Evolutionary conservation across 2,797 vertebrate genomes (phyloP), one percentile per base, ranked within the genome.

Genomic region (Silurus lanzhouensis): DNA sequence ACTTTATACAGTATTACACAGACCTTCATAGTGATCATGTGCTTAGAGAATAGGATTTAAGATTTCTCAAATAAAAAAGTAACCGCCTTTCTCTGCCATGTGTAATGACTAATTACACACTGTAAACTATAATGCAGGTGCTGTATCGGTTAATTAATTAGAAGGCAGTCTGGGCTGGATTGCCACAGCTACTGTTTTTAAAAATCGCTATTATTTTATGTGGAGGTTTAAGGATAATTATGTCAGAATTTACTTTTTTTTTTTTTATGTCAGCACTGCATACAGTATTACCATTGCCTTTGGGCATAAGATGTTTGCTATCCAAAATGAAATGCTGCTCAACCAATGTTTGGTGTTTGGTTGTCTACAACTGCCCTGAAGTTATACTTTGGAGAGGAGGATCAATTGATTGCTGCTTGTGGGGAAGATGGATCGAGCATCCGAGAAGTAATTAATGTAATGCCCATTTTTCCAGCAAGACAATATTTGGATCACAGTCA

Each of bases 401-500:
- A 75, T 84, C 63, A 64, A 84, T 90, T 88, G 90, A 90, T 89
- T 83, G 72, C 81, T 80, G 44, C 87, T 86, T 90, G 86, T 85
- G 89, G 38, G 67, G 82, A 85, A 87, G 91, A 93, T 93, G 94
- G 91, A 94, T 93, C 92, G 92, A 93, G 91, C 90, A 84, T 91
- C 90, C 90, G 44, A 25, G 85, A 90, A 92, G 91, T 92, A 91
- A 95, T 94, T 92, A 92, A 89, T 82, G 88, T 86, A 74, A 91
- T 90, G 89, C 67, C 48, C 71, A 52, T 70, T 61, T 76, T 63
- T 67, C 63, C 63, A 76, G 38, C 63, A 89, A 68, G 90, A 92
- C 90, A 91, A 87, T 84, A 87, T 85, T 75, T 68, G 25, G 84
- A 81, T 90, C 82, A 83, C 86, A 87, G 81, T 61, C 72, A 87